phyloP scores from a whole-genome alignment of 2,113 vertebrate genomes.

The Salminus brasiliensis region DNA sequence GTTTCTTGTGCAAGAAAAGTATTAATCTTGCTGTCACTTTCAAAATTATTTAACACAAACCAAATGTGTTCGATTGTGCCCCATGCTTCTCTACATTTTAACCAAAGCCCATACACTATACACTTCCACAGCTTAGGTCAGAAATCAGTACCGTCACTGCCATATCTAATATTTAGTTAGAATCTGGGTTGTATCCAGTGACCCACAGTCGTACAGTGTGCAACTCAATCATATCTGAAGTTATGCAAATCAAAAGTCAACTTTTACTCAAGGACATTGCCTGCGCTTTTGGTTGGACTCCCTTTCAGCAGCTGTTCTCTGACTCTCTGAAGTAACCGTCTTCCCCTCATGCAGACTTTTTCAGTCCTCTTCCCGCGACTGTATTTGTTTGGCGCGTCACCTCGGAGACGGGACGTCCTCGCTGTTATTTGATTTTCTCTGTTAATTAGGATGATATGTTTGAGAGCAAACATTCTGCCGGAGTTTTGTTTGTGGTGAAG shows the following conservation, averaged over 20 bases:
- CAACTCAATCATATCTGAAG: neutral
- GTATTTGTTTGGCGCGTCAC: conserved; percentile 43
- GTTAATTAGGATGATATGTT: conserved; percentile 43
- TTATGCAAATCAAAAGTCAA: neutral
- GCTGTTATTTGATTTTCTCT: conserved; percentile 26
- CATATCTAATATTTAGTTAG: neutral
- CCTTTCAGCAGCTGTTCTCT: neutral
- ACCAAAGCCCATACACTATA: too few species aligned
- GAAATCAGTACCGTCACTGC: neutral
- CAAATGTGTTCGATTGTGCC: too few species aligned
- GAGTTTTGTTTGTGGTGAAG: conserved; percentile 33
- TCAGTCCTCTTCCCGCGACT: neutral
- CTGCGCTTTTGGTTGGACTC: neutral
- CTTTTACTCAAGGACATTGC: neutral
- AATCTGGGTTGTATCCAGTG: neutral
- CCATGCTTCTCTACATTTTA: too few species aligned
- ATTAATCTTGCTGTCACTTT: too few species aligned
- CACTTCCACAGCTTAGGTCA: too few species aligned
- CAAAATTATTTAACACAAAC: too few species aligned
- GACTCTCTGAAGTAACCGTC: neutral
- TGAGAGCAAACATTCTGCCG: conserved; percentile 29
- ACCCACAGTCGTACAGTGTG: neutral
- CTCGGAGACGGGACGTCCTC: conserved; percentile 24
- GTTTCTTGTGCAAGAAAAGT: too few species aligned
- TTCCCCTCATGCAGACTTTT: neutral